Base-by-base conservation (phyloP, 2,888 invertebrate genomes). In the Cacoxenus indagator region DNA sequence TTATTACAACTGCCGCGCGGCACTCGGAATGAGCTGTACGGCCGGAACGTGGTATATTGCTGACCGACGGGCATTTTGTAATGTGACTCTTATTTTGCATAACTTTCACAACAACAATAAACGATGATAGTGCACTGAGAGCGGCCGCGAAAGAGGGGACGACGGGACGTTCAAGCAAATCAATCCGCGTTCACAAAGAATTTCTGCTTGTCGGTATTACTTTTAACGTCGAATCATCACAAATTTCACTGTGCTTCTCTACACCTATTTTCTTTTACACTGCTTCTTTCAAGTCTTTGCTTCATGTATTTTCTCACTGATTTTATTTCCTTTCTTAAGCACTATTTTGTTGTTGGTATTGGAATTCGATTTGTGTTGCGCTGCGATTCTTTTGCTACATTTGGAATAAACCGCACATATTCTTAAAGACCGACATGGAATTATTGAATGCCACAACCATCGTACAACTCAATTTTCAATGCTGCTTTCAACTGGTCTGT, bases 21-120 rank as follows among this genome's bases (percentile, higher is more conserved):
- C 71, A 86, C 83, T 75, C 88, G 84, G 75, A 88, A 88, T 46
- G 88, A 88, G 80, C 88, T 88, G 64, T 88, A 88, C 54, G 88
- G 88, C 76, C 88, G 84, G 73, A 84, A 82, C 76, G 77, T 79
- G 74, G n/a, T n/a, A 66, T 85, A 84, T 74, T 87, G 85, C 75
- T 85, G 87, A 78, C 87, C 86, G 76, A 86, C 84, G 72, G 87
- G 87, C 87, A 88, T 88, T 85, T 85, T 87, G 72, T 75, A 59
- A 29, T 22, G 29, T 76, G 73, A 72, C 70, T 78, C 71, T 64
- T 64, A 59, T 69, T 29, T 66, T 26, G 8, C 51, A 51, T 51
- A 51, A 51, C 51, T 22, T 17, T 51, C 9, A n/a, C 2, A n/a
- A 8, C n/a, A 43, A n/a, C n/a, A n/a, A n/a, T n/a, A n/a, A 43